These are phyloP conservation scores for Chaitophorus viminalis DNA, from an alignment of 2,888 invertebrate species.

Conservation along the genomic window DNA sequence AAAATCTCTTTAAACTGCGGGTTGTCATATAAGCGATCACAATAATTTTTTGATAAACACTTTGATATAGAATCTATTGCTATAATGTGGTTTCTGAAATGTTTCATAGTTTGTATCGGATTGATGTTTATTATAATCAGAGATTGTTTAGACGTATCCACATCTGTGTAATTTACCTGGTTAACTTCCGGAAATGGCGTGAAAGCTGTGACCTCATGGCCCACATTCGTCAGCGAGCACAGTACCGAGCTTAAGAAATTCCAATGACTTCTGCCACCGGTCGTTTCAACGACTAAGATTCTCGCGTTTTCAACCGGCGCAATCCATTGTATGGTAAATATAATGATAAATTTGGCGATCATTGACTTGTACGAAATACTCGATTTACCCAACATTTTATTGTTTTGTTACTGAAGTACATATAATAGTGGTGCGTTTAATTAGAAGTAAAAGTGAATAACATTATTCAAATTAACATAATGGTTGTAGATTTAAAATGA, in stretches of 20 bases:
- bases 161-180: conserved; percentile 29
- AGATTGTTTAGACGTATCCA: conserved; percentile 26
- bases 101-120: neutral
- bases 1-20: neutral
- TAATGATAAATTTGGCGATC: no score
- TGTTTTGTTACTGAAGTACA: no score
- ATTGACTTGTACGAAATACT: no score
- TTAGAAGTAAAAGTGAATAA: no score
- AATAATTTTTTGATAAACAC: no score
- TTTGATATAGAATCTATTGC: neutral
- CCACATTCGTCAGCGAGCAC: conserved; percentile 64
- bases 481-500: no score
- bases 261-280: conserved; percentile 64
- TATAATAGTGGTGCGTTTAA: no score
- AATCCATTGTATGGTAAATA: neutral
- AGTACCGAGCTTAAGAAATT: conserved; percentile 65
- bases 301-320: neutral
- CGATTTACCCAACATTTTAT: no score
- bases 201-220: conserved; percentile 65
- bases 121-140: neutral
- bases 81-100: neutral
- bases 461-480: no score
- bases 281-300: no score
- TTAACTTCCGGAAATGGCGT: conserved; percentile 63
- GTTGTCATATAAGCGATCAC: neutral